Percentiles rank a stretch among this genome's conserved stretches.
phyloP scores from a whole-genome alignment of 2,113 vertebrate genomes.

The Erythrocercus mccallii region DNA sequence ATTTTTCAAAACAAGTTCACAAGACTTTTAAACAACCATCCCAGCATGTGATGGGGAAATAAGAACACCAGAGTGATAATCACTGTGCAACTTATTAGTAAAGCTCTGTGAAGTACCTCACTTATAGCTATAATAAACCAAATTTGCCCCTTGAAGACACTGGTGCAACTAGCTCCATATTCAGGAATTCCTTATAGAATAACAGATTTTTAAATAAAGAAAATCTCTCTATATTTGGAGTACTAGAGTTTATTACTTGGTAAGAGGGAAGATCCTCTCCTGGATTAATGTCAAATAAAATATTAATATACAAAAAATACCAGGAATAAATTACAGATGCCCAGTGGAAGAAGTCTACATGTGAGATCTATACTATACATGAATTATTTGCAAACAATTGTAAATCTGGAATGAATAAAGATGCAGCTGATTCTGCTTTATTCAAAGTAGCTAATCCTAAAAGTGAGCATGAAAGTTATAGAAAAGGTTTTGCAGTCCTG shows the following conservation, averaged over 20 bases:
- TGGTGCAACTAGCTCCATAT: not conserved
- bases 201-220: not conserved
- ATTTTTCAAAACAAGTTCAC: conserved; percentile 42
- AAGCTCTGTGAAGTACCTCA: not conserved
- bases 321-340: not conserved
- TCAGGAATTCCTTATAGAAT: not conserved
- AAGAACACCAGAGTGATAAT: conserved; percentile 34
- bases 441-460: not conserved
- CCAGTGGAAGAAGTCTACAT: not conserved
- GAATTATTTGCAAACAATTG: not conserved
- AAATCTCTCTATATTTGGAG: not conserved
- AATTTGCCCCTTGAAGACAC: not conserved
- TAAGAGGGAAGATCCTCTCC: not conserved
- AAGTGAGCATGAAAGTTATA: not conserved
- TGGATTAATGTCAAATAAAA: not conserved
- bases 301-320: not conserved
- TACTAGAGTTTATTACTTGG: not conserved
- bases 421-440: not conserved
- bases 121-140: conserved; percentile 1
- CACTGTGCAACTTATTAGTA: conserved; percentile 25
- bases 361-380: not conserved
- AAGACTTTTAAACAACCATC: conserved; percentile 32
- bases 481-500: not conserved
- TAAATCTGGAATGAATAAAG: not conserved
- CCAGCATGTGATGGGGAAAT: not conserved